A percentile compares a stretch with the other conserved stretches of the same genome.
phyloP scores from a whole-genome alignment of 2,113 vertebrate species.

The Bubo scandiacus region DNA sequence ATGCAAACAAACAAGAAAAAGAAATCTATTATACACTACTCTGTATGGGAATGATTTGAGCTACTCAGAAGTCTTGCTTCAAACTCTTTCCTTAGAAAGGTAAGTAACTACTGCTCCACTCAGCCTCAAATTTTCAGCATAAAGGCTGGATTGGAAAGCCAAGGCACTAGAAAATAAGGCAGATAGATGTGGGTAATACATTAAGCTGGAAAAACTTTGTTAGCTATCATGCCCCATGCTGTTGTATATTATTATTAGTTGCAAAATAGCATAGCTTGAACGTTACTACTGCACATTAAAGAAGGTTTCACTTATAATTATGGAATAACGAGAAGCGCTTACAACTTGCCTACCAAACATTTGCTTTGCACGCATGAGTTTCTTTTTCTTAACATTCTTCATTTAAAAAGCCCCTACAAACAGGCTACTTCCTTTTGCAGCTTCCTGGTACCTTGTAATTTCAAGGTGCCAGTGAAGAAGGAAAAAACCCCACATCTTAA shows the following conservation, averaged over 20 bases:
- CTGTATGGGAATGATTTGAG: slow-evolving; percentile 51
- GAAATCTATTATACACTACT: slow-evolving; percentile 29
- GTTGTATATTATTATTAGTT: slow-evolving; percentile 87
- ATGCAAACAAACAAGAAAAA: slow-evolving; percentile 5
- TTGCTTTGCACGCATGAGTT: slow-evolving; percentile 61
- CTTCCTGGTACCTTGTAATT: slow-evolving; percentile 29
- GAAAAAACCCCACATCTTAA: slow-evolving; percentile 30
- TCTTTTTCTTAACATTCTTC: slow-evolving; percentile 22
- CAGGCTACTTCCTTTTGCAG: slow-evolving; percentile 63
- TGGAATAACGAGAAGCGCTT: slow-evolving; percentile 79
- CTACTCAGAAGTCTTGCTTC: slow-evolving; percentile 64
- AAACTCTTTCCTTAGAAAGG: slow-evolving; percentile 55
- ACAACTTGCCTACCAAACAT: slow-evolving; percentile 78
- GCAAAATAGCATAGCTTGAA: slow-evolving; percentile 85
- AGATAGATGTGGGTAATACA: slow-evolving; percentile 47
- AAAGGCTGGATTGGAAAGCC: slow-evolving; percentile 61
- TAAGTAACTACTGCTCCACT: slow-evolving; percentile 25
- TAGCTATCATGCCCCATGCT: slow-evolving; percentile 78
- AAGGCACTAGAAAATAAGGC: slow-evolving; percentile 28
- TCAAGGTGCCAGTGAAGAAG: slow-evolving; percentile 22
- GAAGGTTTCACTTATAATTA: slow-evolving; percentile 87
- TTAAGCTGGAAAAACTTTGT: slow-evolving; percentile 65
- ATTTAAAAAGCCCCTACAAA: slow-evolving; percentile 59
- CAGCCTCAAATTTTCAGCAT: slow-evolving; percentile 40
- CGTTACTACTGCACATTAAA: slow-evolving; percentile 86